These are phyloP conservation scores for Cricetomys ansorgei DNA, from an alignment of 2,113 vertebrate genomes.

Conservation along the genomic window DNA sequence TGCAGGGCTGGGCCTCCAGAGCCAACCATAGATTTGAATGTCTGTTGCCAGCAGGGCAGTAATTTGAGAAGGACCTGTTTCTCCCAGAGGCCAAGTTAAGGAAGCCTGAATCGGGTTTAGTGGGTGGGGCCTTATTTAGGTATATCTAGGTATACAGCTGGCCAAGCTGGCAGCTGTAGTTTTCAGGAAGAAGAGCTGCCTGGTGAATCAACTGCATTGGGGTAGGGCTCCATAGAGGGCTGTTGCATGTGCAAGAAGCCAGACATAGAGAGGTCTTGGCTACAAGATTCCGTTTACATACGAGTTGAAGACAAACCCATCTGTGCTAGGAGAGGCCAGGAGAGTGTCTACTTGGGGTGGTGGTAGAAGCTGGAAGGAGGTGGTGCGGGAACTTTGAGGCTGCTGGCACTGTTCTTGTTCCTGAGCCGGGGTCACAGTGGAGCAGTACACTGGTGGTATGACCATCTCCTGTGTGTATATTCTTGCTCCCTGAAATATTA, in stretches of 20 bases:
- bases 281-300: background rate
- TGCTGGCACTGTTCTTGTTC: background rate
- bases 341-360: background rate
- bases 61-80: background rate
- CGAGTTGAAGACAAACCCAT: background rate
- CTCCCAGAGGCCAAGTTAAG: background rate
- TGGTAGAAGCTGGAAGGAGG: background rate
- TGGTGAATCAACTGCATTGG: background rate
- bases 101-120: background rate
- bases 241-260: background rate
- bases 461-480: background rate
- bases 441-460: background rate
- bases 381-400: rapidly evolving
- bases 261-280: background rate
- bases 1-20: rapidly evolving
- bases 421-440: background rate
- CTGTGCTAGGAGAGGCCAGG: too few relatives aligned
- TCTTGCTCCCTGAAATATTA: background rate
- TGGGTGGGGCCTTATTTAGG: background rate
- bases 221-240: background rate
- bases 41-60: background rate
- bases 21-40: background rate
- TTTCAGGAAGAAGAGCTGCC: rapidly evolving
- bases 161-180: background rate
- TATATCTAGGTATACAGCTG: rapidly evolving